Base-by-base conservation (phyloP, 2,797 vertebrate genomes). In the Carapus acus region DNA sequence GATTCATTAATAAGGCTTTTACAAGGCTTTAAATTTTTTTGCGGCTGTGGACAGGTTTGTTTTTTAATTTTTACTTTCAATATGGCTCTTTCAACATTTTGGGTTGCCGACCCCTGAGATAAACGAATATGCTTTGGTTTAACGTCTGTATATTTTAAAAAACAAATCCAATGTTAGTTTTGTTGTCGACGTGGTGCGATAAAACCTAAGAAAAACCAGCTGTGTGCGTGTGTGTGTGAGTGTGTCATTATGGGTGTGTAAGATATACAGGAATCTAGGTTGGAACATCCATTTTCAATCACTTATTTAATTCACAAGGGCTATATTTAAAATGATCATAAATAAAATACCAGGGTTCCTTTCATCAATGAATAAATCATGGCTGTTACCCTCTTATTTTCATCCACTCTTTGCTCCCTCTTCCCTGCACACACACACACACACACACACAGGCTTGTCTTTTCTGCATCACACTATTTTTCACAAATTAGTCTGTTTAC, bases 301-400 rank as follows among this genome's bases (percentile, higher is more conserved):
- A 77, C 58, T 72, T 78, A 74, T 80, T 80, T 76, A 80, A 82
- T 80, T 81, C 65, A 74, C 52, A 57, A 43, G 69, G 73, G 69
- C 76, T 85, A 81, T 81, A 79, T 87, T 85, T 86, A 84, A 85
- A 78, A 46, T 77, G 27, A 57, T 50, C 69, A 84, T 87, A 63
- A 86, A 87, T 86, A 85, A 88, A 82, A 72, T 21, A 85, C 54
- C 49, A 76, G 67, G 73, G 71, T 82, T 79, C 52, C 67, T 75
- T 82, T 85, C 71, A 73, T 82, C 58, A 55, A 60, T 86, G 68
- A 82, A 86, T 86, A 79, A 85, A 77, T 76, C 56, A 85, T 81
- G 61, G 58, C 58, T 18, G 34, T 74, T 69, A 69, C 58, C 49
- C 66, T 80, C 74, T 70, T 68, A 56, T 57, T 66, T 66, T 67